A percentile compares a stretch with the other conserved stretches of the same genome.
These are phyloP conservation scores for Salvelinus namaycush DNA, from an alignment of 2,113 vertebrate species.

Conservation along the genomic window DNA sequence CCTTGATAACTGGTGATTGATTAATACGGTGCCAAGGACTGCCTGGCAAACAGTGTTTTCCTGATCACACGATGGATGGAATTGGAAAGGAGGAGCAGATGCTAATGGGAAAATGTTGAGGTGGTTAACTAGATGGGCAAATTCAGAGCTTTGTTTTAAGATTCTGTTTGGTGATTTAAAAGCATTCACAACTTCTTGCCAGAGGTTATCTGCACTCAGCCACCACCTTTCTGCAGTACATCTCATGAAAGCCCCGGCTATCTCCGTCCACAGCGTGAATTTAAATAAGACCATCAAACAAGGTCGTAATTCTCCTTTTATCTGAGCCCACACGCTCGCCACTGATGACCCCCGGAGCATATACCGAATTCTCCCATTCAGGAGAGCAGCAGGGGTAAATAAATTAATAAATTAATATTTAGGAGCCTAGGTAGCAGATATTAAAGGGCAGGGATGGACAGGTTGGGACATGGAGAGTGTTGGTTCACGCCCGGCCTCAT, in stretches of 20 bases:
- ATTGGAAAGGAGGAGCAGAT: neutral
- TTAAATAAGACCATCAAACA: slow-evolving; percentile 61
- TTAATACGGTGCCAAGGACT: slow-evolving; percentile 46
- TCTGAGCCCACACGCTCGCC: slow-evolving; percentile 12
- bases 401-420: slow-evolving; percentile 51
- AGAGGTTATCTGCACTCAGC: neutral
- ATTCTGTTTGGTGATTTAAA: neutral
- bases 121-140: neutral
- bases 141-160: too few species aligned
- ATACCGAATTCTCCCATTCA: slow-evolving; percentile 24
- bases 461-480: slow-evolving; percentile 28
- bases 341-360: slow-evolving; percentile 44
- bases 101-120: neutral
- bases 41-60: neutral
- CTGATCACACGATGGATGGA: too few species aligned
- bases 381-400: slow-evolving; percentile 35
- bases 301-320: slow-evolving; percentile 58
- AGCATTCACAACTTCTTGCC: neutral
- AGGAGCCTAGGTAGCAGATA: slow-evolving; percentile 41
- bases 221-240: slow-evolving; percentile 17
- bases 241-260: slow-evolving; percentile 1
- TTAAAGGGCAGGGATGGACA: slow-evolving; percentile 33
- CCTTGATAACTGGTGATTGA: slow-evolving; percentile 63
- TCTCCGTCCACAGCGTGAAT: slow-evolving; percentile 53
- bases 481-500: slow-evolving; percentile 33